Evolutionary conservation across 2,113 vertebrate species (phyloP).

Genomic region (Varanus salvator): DNA sequence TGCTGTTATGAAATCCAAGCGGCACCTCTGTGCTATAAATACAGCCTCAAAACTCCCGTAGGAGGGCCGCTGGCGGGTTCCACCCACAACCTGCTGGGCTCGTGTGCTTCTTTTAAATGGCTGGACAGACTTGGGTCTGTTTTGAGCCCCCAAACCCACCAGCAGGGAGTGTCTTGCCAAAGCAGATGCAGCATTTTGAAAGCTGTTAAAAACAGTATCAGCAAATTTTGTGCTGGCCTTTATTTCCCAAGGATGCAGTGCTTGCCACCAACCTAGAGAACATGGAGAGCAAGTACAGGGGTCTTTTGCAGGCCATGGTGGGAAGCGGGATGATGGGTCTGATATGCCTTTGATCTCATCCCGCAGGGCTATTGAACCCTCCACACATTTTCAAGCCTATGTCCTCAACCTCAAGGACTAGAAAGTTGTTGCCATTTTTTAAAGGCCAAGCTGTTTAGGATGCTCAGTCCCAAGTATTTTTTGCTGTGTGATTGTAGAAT

Average conservation of each 20-base stretch:
- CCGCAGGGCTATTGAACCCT: no score
- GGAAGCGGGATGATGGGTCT: no score
- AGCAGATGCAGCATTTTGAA: no score
- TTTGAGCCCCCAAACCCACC: no score
- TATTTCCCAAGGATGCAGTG: not conserved
- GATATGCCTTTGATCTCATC: no score
- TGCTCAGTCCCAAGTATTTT: not conserved
- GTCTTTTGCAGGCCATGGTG: no score
- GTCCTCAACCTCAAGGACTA: not conserved
- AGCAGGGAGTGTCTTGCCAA: no score
- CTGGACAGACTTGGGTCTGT: not conserved
- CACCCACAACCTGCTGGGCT: rapidly evolving
- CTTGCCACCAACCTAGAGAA: not conserved
- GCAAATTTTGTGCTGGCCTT: not conserved
- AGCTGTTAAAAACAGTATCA: no score
- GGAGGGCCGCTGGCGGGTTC: not conserved
- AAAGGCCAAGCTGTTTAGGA: no score
- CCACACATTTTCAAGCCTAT: no score
- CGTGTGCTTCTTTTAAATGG: not conserved
- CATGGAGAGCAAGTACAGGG: no score
- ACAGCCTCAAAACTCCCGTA: rapidly evolving
- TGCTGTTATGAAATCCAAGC: rapidly evolving
- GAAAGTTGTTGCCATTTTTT: not conserved
- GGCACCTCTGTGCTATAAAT: not conserved
- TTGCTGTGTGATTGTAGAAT: not conserved